Base-by-base conservation (phyloP, 2,113 vertebrate species). In the Odontophorus gujanensis region DNA sequence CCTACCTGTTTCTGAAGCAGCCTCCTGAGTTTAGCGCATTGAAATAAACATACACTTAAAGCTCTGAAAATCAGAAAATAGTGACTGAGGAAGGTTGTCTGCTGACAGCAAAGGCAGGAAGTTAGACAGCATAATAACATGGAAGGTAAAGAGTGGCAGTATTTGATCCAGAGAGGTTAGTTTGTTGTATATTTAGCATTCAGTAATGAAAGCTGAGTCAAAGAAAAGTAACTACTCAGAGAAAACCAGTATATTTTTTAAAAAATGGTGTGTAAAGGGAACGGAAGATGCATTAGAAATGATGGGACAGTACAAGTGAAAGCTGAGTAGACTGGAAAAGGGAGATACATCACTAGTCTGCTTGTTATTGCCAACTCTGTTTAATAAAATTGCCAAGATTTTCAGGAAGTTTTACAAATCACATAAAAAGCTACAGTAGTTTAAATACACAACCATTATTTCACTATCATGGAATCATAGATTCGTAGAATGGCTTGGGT, bases 391-490 rank as follows among this genome's bases (percentile, higher is more conserved):
- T 43, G 17, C 32, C 42, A 14, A 57, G 55, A 21, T 62, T 89
- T 85, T 78, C 77, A 86, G 82, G 65, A 19, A 43, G 16, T 25
- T 80, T 92, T 87, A 36, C n/a, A 65, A 75, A 81, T n/a, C 26
- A 61, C 24, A 12, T 69, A 83, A 83, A 80, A 91, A 77, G 32
- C 30, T 81, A 17, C 21, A 85, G 63, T 15, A 9, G 50, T 55
- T 71, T 68, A 82, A 71, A 72, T 42, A 88, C 14, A 36, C 7
- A 14, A 36, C n/a, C 25, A 26, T 24, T 21, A 62, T 40, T 74
- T 89, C 25, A 16, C 42, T 85, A 24, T 42, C 51, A 66, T 51
- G 80, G 62, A 51, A 25, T 51, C 50, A 51, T 26, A 51, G 50
- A 51, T 51, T 26, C 50, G 26, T 51, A 51, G 50, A 51, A 51